Conservation (phyloP, 2,888 invertebrate genomes). For the Cryptus armator region DNA sequence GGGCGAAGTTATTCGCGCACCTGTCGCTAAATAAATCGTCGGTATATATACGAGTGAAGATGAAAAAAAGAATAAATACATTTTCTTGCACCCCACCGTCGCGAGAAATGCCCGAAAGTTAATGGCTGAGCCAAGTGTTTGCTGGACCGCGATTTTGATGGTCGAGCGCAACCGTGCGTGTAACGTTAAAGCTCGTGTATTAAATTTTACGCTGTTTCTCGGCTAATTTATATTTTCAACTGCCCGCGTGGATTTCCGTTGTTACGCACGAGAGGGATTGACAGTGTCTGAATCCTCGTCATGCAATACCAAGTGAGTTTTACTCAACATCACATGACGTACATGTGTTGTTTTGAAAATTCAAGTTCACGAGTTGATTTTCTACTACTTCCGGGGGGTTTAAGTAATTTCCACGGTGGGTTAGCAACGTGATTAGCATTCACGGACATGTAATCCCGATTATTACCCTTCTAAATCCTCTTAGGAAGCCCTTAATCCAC, state of each 20-base stretch:
- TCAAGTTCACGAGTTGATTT: neutral
- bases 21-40: slow-evolving; percentile 59
- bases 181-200: slow-evolving; percentile 27
- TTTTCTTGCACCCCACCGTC: slow-evolving; percentile 27
- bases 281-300: slow-evolving; percentile 5
- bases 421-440: neutral
- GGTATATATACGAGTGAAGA: slow-evolving; percentile 32
- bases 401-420: neutral
- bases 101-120: neutral
- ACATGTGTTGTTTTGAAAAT: neutral
- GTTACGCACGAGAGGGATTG: slow-evolving; percentile 10
- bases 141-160: slow-evolving; percentile 31
- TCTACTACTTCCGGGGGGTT: neutral
- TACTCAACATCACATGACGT: neutral
- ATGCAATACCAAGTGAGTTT: neutral
- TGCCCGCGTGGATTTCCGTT: slow-evolving; percentile 28
- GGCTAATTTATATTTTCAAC: slow-evolving; percentile 44
- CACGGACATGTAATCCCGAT: neutral
- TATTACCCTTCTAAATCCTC: neutral
- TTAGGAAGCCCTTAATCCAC: slow-evolving; percentile 7
- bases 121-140: slow-evolving; percentile 56
- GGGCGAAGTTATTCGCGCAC: slow-evolving; percentile 36
- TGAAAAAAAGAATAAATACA: slow-evolving; percentile 43
- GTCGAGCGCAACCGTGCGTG: slow-evolving; percentile 36
- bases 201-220: slow-evolving; percentile 36